Evolutionary conservation across 2,888 invertebrate species (phyloP).

Genomic region (Temnothorax rugatulus): DNA sequence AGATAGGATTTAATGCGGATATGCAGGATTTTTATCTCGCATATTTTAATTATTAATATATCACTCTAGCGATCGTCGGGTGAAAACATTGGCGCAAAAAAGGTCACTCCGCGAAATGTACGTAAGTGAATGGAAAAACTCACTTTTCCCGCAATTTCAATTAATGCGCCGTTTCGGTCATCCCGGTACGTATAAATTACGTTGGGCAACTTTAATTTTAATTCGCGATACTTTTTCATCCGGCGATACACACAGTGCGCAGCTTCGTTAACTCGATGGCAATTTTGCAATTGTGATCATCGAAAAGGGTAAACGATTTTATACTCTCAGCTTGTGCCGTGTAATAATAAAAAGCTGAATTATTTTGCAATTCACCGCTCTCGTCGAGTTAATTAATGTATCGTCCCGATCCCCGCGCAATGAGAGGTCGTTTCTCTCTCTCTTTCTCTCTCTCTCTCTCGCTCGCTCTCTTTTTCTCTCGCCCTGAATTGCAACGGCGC

Average conservation of each 20-base stretch:
- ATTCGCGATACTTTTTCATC: conserved; percentile 31
- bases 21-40: background rate
- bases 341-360: conserved; percentile 54
- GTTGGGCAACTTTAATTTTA: conserved; percentile 2
- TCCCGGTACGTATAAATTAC: conserved; percentile 28
- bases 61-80: background rate
- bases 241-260: background rate
- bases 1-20: background rate
- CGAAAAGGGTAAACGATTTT: conserved; percentile 46
- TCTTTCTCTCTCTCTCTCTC: background rate
- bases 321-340: conserved; percentile 37
- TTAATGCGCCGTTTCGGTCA: background rate
- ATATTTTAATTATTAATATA: background rate
- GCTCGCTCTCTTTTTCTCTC: background rate
- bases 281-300: conserved; percentile 51
- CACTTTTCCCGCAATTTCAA: conserved; percentile 6
- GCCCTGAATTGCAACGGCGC: background rate
- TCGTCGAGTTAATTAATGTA: conserved; percentile 54
- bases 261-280: conserved; percentile 38
- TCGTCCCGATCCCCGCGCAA: conserved; percentile 7
- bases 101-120: background rate
- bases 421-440: background rate
- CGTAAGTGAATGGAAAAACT: conserved; percentile 13
- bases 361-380: conserved; percentile 46
- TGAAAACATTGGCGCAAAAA: background rate